A percentile compares a stretch with the other conserved stretches of the same genome.
Evolutionary conservation across 2,888 invertebrate species (phyloP).

Genomic region (Machimus atricapillus): DNA sequence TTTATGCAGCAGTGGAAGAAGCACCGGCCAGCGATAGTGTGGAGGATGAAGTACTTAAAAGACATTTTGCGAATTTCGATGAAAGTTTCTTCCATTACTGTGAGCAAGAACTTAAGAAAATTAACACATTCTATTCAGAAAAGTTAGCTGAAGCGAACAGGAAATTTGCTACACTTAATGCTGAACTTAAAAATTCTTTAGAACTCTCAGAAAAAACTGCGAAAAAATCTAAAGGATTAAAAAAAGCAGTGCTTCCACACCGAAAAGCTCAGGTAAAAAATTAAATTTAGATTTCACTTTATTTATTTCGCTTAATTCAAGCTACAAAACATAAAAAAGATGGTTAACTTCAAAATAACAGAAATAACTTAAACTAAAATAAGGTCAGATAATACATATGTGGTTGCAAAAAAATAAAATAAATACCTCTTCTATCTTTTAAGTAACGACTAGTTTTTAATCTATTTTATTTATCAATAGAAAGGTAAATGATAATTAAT

Average conservation of each 20-base stretch:
- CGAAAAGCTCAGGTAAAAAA: slow-evolving; percentile 74
- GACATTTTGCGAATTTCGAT: slow-evolving; percentile 93
- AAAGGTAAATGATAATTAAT: neutral
- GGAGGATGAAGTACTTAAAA: slow-evolving; percentile 83
- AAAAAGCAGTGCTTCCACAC: slow-evolving; percentile 69
- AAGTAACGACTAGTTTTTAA: neutral
- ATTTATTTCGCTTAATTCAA: too few species aligned
- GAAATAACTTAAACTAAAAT: too few species aligned
- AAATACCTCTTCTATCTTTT: neutral
- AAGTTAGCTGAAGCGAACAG: slow-evolving; percentile 97
- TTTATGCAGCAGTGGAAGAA: slow-evolving; percentile 90
- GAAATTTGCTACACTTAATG: slow-evolving; percentile 88
- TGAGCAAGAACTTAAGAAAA: slow-evolving; percentile 94
- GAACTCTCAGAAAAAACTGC: slow-evolving; percentile 65
- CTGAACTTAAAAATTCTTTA: slow-evolving; percentile 77
- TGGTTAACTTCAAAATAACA: too few species aligned
- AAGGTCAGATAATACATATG: too few species aligned
- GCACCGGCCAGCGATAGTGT: slow-evolving; percentile 90
- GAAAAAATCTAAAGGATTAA: slow-evolving; percentile 60
- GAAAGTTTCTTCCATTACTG: slow-evolving; percentile 95
- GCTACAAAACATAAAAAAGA: too few species aligned
- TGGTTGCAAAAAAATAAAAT: too few species aligned
- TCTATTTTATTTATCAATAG: neutral
- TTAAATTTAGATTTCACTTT: neutral
- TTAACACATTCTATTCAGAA: slow-evolving; percentile 96